phyloP scores from a whole-genome alignment of 1,140 invertebrate species.

The Drosophila kohkoa region DNA sequence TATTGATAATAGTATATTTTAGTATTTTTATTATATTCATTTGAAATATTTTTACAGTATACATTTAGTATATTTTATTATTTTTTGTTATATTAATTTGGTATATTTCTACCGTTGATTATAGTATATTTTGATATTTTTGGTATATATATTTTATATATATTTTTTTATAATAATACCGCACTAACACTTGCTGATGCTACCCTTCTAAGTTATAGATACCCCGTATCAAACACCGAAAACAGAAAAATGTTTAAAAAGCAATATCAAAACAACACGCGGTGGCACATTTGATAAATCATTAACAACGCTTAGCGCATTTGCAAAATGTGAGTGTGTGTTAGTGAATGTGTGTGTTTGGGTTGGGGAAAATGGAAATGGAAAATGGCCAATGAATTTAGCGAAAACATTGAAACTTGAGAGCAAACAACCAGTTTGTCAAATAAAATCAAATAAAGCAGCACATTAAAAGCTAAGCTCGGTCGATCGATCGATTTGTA shows the following conservation, averaged over 20 bases:
- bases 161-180: too few species aligned
- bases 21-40: too few species aligned
- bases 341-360: too few species aligned
- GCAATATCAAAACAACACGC: background rate
- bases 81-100: too few species aligned
- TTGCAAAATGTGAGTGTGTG: constrained; percentile 19
- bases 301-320: constrained; percentile 33
- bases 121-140: too few species aligned
- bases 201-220: too few species aligned
- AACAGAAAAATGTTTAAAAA: background rate
- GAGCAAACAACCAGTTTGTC: constrained; percentile 3
- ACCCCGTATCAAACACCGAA: background rate
- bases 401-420: background rate
- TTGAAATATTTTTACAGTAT: too few species aligned
- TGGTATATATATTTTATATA: too few species aligned
- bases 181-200: too few species aligned
- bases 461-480: background rate
- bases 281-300: constrained; percentile 9
- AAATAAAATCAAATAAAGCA: constrained; percentile 6
- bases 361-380: background rate
- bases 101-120: too few species aligned
- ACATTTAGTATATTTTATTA: too few species aligned
- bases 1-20: too few species aligned
- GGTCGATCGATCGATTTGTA: constrained; percentile 30
- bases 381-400: background rate